Evolutionary conservation across 2,797 vertebrate genomes (phyloP).

Genomic region (Malacoctenus gilli): DNA sequence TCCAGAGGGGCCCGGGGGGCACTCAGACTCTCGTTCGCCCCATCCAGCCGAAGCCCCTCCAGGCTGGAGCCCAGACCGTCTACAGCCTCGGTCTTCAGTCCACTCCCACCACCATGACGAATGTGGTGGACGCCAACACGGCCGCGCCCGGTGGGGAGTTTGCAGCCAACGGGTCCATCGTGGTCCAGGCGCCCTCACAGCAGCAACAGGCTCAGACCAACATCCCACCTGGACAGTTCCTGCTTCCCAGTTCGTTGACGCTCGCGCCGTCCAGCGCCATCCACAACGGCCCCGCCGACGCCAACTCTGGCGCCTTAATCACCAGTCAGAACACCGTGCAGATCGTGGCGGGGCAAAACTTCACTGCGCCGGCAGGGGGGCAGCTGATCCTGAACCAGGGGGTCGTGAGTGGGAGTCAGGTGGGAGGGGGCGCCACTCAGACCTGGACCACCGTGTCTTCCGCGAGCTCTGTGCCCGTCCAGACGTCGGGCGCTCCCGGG

Average conservation of each 20-base stretch:
- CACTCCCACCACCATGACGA: conserved; percentile 62
- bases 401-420: conserved; percentile 83
- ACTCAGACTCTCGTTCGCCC: conserved; percentile 89
- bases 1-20: conserved; percentile 92
- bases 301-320: conserved; percentile 87
- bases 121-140: conserved; percentile 65
- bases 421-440: conserved; percentile 82
- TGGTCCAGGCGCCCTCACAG: conserved; percentile 91
- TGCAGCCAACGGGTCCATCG: conserved; percentile 87
- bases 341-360: conserved; percentile 91
- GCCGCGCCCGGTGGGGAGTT: conserved; percentile 85
- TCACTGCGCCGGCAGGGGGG: conserved; percentile 82
- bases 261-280: conserved; percentile 86
- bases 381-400: conserved; percentile 94
- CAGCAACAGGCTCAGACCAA: conserved; percentile 84
- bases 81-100: conserved; percentile 91
- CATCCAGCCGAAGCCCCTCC: conserved; percentile 96
- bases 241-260: conserved; percentile 89
- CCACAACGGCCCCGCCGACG: conserved; percentile 87
- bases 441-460: conserved; percentile 83
- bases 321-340: conserved; percentile 91
- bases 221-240: conserved; percentile 87
- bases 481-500: conserved; percentile 80
- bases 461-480: conserved; percentile 70
- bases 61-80: conserved; percentile 88